Base-by-base conservation (phyloP, 2,888 invertebrate genomes). In the Cerastis rubricosa region DNA sequence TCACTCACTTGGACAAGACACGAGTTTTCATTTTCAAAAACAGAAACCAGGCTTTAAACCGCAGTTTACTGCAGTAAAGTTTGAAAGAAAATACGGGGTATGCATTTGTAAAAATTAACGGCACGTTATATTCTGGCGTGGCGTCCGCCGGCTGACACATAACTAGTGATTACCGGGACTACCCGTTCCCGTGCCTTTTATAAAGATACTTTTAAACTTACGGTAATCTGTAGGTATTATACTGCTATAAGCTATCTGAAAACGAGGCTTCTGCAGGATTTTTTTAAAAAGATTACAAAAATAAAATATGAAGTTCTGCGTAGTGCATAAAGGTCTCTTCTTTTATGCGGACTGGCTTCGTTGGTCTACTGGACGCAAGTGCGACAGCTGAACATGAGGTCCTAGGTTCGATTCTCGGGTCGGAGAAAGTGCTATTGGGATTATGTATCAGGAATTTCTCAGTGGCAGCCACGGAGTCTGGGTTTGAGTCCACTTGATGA, bases 161-260 rank as follows among this genome's bases (percentile, higher is more conserved):
- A 86, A 87, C 86, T 87, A 86, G 89, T 86, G 76, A 76, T 81
- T 81, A 80, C 66, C 25, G 17, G 8, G 70, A 67, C 68, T 69
- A 67, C 61, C 57, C 47, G 54, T 49, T 54, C 35, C 57, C 64
- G 35, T 47, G 54, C 59, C 51, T 59, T 81, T 81, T 57, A 43
- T 57, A 64, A 43, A 73, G 47, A n/a, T 57, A 57, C 3, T n/a
- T 69, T 82, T 40, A 61, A 70, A 22, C 12, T 63, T 25, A 49
- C 49, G 59, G 54, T 80, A 76, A 75, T 64, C 66, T 69, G 19
- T 43, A 43, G 47, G 47, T 47, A 40, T 63, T 81, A 49, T 54
- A 54, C 25, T 35, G 29, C 29, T 74, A 12, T 63, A 64, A 25
- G 40, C 29, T 63, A 67, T 67, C 47, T 63, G 75, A 43, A 74